Percentiles rank a stretch among this genome's conserved stretches.
These are phyloP conservation scores for Huso huso DNA, from an alignment of 2,797 vertebrate species.

Conservation along the genomic window DNA sequence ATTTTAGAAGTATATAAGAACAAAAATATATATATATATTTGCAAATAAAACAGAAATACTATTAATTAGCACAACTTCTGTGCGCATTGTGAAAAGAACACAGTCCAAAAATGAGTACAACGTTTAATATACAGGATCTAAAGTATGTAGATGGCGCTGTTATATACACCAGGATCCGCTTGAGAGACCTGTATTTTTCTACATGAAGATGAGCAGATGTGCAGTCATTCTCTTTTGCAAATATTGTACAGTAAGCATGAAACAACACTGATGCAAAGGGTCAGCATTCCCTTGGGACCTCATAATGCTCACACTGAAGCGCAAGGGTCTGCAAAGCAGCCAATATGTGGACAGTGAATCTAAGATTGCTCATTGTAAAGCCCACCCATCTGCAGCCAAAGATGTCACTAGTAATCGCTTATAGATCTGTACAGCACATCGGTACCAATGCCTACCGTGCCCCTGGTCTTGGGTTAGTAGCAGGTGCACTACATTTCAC, in stretches of 20 bases:
- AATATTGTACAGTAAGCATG: not conserved
- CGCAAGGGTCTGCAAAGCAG: not conserved
- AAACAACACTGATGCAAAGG: slow-evolving; percentile 2
- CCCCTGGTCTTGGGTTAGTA: not conserved
- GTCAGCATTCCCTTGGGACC: slow-evolving; percentile 1
- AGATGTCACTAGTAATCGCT: slow-evolving; percentile 3
- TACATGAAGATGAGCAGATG: not conserved
- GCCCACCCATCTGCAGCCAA: slow-evolving; percentile 9
- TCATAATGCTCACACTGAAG: not conserved
- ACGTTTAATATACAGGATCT: no score
- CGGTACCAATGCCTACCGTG: not conserved
- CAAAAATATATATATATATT: not conserved
- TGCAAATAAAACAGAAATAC: no score
- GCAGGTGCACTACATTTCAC: slow-evolving; percentile 7
- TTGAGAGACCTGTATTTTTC: not conserved
- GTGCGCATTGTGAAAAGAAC: no score
- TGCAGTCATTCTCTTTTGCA: not conserved
- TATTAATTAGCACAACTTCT: no score
- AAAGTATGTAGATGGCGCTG: no score
- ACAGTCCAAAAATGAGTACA: no score
- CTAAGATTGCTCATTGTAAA: not conserved
- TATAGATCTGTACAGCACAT: not conserved
- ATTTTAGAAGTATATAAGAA: no score
- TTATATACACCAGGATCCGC: no score
- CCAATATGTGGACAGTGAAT: not conserved